phyloP scores from a whole-genome alignment of 2,113 vertebrate genomes.

The Nothobranchius kuhntae region DNA sequence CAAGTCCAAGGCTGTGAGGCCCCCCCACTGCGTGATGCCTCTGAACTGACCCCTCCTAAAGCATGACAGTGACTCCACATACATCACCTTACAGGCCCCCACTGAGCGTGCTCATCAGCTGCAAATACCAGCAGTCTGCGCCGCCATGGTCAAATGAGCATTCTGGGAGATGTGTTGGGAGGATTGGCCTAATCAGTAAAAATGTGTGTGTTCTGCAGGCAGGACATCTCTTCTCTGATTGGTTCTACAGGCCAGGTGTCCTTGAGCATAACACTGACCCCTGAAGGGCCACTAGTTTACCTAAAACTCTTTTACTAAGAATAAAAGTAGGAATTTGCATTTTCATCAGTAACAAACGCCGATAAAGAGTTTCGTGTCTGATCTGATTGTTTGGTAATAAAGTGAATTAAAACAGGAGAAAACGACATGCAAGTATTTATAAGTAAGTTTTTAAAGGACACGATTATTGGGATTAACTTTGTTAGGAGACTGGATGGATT shows the following conservation, averaged over 20 bases:
- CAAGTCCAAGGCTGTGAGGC: slow-evolving; percentile 27
- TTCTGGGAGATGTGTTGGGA: slow-evolving; percentile 64
- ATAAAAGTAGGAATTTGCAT: not conserved
- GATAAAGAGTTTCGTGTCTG: no score
- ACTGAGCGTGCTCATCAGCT: slow-evolving; percentile 67
- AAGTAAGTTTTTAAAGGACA: no score
- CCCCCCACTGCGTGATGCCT: slow-evolving; percentile 55
- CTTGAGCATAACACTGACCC: slow-evolving; percentile 15
- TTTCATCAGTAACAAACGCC: no score
- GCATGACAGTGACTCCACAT: slow-evolving; percentile 72
- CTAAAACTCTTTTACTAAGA: no score
- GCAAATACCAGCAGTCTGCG: slow-evolving; percentile 77
- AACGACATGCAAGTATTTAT: no score
- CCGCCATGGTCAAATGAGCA: slow-evolving; percentile 53
- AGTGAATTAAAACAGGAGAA: no score
- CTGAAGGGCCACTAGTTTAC: not conserved
- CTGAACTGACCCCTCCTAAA: slow-evolving; percentile 59
- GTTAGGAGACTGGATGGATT: not conserved
- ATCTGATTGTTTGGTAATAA: no score
- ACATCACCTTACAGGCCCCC: slow-evolving; percentile 57
- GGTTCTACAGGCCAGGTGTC: slow-evolving; percentile 20
- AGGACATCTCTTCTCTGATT: slow-evolving; percentile 55
- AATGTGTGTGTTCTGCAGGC: slow-evolving; percentile 24
- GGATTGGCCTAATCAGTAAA: slow-evolving; percentile 31
- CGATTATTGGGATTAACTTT: not conserved